These are phyloP conservation scores for Hyperoplus immaculatus DNA, from an alignment of 2,797 vertebrate genomes.

Conservation along the genomic window DNA sequence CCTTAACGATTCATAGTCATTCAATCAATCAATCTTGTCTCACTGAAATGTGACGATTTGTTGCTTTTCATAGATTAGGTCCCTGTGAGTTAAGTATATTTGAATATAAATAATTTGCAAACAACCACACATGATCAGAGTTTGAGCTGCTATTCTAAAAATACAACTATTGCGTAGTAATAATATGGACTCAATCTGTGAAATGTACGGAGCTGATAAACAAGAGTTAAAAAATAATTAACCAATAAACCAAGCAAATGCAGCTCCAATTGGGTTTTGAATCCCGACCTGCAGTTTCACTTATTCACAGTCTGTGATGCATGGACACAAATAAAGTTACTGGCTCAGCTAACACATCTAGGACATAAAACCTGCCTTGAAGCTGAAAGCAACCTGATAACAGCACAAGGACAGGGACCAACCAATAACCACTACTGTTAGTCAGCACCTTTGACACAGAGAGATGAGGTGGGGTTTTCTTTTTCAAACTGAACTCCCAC, in stretches of 20 bases:
- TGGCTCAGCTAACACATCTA: not conserved
- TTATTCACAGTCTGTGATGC: not conserved
- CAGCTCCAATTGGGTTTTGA: not conserved
- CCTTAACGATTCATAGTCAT: not conserved
- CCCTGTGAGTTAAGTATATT: not conserved
- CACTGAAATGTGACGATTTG: not conserved
- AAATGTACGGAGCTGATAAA: not conserved
- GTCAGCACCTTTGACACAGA: not conserved
- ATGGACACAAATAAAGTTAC: not conserved
- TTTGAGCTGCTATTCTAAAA: not conserved
- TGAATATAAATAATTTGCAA: not conserved
- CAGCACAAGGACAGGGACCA: not conserved
- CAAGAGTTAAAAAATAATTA: not conserved
- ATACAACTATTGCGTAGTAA: not conserved
- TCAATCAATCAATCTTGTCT: no score
- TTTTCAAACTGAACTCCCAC: not conserved
- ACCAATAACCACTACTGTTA: not conserved
- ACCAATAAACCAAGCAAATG: not conserved
- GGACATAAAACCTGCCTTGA: not conserved
- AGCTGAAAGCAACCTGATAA: conserved; percentile 5
- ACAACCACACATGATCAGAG: not conserved
- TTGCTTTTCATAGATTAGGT: not conserved
- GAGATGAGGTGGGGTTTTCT: not conserved
- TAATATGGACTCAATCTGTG: not conserved
- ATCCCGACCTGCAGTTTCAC: not conserved